Evolutionary conservation across 2,888 invertebrate genomes (phyloP), one percentile per base, ranked within the genome.

Genomic region (Desoria tigrina): DNA sequence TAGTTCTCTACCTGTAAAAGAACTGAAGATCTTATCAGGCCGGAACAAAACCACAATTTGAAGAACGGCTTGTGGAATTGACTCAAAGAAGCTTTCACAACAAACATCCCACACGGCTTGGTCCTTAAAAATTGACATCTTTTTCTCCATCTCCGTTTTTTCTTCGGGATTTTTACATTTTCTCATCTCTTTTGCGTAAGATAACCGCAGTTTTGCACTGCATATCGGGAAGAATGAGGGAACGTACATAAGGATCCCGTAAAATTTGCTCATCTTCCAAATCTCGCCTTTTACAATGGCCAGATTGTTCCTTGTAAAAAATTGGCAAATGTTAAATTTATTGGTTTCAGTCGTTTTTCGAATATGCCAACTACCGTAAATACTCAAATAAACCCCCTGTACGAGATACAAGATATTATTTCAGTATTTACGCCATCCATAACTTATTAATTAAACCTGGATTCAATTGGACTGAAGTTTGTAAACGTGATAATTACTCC

Each of bases 141-240:
- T 28, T 21, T 32, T 6, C 14, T n/a, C 6, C 49, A 60, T 1
- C 21, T 51, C 50, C 9, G 6, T 7, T 21, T 16, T 28, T 37
- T 60, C 60, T 18, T 6, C 11, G 26, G 21, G n/a, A 9, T 26
- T 26, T 45, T 60, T 3, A n/a, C 54, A 55, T 2, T 45, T 56
- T 45, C 39, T 21, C 24, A 63, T 6, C 11, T 42, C 23, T 23
- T 50, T 56, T 42, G 53, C 39, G 58, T 39, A 64, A 3, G 42
- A 23, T 11, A 64, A 42, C 1, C 42, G 51, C 1, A 64, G 42
- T 32, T 54, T 58, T 42, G 53, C 53, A 7, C 58, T 58, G 39
- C 51, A 63, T 18, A 65, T 60, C 24, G 65, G 65, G 18, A 56
- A 60, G 39, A 65, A 65, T 4, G 65, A 65, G 1, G 65, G 65